A percentile compares a stretch with the other conserved stretches of the same genome.
These are phyloP conservation scores for Drosophila crucigera DNA, from an alignment of 2,888 invertebrate genomes.

Conservation along the genomic window DNA sequence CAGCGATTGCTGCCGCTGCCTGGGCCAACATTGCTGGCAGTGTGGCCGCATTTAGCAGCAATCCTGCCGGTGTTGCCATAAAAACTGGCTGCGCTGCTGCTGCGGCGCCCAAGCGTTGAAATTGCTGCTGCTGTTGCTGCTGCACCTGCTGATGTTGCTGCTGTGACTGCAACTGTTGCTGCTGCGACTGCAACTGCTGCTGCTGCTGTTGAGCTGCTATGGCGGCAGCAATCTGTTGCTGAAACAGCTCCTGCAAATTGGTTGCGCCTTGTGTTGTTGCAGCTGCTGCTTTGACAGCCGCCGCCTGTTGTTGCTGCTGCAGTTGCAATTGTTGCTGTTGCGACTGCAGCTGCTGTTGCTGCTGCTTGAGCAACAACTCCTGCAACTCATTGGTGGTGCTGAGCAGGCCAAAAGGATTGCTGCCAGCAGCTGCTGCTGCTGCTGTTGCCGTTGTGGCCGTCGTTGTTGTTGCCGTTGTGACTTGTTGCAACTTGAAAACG, in stretches of 20 bases:
- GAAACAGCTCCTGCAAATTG: constrained; percentile 69
- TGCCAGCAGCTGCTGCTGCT: constrained; percentile 68
- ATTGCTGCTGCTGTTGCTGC: constrained; percentile 80
- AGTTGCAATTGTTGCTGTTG: constrained; percentile 60
- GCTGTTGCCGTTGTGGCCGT: constrained; percentile 82
- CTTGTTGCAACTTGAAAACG: constrained; percentile 84
- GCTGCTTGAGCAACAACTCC: constrained; percentile 79
- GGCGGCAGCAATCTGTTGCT: constrained; percentile 73
- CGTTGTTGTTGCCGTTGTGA: constrained; percentile 82
- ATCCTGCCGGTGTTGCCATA: constrained; percentile 84
- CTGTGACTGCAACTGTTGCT: constrained; percentile 59
- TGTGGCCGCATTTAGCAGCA: constrained; percentile 84
- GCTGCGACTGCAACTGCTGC: constrained; percentile 75
- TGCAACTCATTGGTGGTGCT: constrained; percentile 76
- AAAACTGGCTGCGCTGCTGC: constrained; percentile 83
- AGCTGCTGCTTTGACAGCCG: constrained; percentile 55
- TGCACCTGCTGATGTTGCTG: constrained; percentile 78
- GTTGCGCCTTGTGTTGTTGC: constrained; percentile 45
- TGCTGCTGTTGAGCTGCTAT: constrained; percentile 79
- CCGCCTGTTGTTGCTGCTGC: constrained; percentile 55
- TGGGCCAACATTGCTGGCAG: constrained; percentile 84
- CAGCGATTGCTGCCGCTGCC: constrained; percentile 80
- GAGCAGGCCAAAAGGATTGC: constrained; percentile 79
- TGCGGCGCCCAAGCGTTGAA: constrained; percentile 74
- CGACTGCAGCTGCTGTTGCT: constrained; percentile 57